These are phyloP conservation scores for Drosophila melanocephala DNA, from an alignment of 2,888 invertebrate genomes.

Conservation along the genomic window DNA sequence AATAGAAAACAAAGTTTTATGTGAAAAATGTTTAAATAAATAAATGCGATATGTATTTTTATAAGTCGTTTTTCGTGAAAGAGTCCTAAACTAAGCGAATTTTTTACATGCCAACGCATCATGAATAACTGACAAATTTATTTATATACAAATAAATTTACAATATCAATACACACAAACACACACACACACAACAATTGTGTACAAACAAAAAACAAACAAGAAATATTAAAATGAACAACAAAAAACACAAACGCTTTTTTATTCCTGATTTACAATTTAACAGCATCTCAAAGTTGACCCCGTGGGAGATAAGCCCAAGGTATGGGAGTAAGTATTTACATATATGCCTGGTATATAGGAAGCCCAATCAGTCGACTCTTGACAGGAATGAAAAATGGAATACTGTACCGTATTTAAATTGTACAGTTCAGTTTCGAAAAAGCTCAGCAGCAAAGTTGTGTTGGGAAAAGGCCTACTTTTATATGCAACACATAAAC, in stretches of 20 bases:
- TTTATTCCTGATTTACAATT: constrained; percentile 8
- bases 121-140: constrained; percentile 56
- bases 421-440: constrained; percentile 9
- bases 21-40: constrained; percentile 60
- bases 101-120: constrained; percentile 73
- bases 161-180: constrained; percentile 25
- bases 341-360: constrained; percentile 1
- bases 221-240: constrained; percentile 53
- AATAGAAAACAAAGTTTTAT: constrained; percentile 55
- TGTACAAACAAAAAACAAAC: constrained; percentile 67
- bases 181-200: constrained; percentile 63
- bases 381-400: neutral
- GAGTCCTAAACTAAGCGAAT: constrained; percentile 62
- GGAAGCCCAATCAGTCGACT: neutral
- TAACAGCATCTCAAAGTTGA: constrained; percentile 6
- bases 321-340: constrained; percentile 2
- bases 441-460: neutral
- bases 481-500: neutral
- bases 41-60: constrained; percentile 79
- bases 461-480: neutral
- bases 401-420: neutral
- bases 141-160: constrained; percentile 67
- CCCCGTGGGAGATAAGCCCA: constrained; percentile 30
- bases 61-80: constrained; percentile 71
- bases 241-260: constrained; percentile 15